Evolutionary conservation across 2,113 vertebrate genomes (phyloP).

Genomic region (Sigmodon hispidus): DNA sequence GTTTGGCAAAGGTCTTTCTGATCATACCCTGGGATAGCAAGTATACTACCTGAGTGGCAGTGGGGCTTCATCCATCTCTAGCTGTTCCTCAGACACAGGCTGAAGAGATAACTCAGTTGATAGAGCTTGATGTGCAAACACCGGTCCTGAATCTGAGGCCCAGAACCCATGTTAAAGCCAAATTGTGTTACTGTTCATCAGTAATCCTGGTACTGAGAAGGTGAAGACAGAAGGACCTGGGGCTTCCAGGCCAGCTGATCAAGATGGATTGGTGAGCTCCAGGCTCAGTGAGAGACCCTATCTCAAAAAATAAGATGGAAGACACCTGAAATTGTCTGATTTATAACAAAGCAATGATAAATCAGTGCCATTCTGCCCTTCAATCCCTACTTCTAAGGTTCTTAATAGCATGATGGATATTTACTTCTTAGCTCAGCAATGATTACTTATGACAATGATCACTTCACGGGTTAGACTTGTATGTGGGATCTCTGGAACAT

Average conservation of each 20-base stretch:
- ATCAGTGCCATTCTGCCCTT: not conserved
- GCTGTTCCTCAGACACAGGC: not conserved
- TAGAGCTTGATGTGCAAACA: not conserved
- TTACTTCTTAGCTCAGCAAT: not conserved
- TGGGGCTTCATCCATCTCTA: not conserved
- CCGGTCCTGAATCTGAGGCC: not conserved
- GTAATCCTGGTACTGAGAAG: not conserved
- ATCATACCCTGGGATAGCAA: not conserved
- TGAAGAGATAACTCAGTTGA: not conserved
- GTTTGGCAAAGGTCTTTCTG: not conserved
- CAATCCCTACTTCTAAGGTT: not conserved
- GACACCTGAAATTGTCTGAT: not conserved
- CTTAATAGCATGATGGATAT: not conserved
- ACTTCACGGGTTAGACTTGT: not conserved
- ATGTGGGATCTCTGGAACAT: not conserved
- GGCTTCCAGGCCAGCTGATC: not conserved
- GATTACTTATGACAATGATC: not conserved
- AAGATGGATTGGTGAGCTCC: not conserved
- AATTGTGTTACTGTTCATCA: not conserved
- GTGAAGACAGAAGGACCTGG: not conserved
- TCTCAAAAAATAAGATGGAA: not conserved
- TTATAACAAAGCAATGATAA: not conserved
- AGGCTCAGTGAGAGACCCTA: not conserved
- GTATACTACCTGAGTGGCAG: not conserved
- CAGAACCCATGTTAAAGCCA: not conserved